A percentile compares a stretch with the other conserved stretches of the same genome.
Conservation (phyloP, 2,113 vertebrate species). For the Ptyas mucosa region DNA sequence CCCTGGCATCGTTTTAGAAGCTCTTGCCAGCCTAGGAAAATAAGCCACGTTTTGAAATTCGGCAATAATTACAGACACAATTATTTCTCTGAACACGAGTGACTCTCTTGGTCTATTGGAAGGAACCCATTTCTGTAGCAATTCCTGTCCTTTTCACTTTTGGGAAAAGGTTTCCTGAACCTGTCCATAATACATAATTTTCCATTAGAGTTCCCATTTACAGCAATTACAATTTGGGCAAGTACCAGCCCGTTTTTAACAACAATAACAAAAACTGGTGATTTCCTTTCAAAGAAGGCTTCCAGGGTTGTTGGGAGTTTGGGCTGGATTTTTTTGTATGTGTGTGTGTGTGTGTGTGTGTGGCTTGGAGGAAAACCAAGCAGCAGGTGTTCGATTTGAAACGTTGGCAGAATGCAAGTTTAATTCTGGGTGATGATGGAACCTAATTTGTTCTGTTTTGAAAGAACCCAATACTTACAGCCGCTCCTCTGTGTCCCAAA, state of each 20-base stretch:
- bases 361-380: not conserved
- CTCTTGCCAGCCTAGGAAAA: not conserved
- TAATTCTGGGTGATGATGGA: accelerated
- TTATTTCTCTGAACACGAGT: not conserved
- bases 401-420: accelerated
- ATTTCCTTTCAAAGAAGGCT: not conserved
- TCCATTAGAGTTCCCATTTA: not conserved
- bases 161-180: not conserved
- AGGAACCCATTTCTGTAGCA: not conserved
- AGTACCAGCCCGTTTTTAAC: not conserved
- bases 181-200: not conserved
- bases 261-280: too few relatives aligned
- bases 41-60: not conserved
- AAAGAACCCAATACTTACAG: constrained; percentile 74
- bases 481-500: constrained; percentile 84
- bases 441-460: accelerated
- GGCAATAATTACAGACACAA: not conserved
- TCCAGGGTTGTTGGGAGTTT: not conserved
- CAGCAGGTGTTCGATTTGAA: accelerated
- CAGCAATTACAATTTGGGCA: not conserved
- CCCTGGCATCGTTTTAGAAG: not conserved
- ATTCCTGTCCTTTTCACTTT: not conserved
- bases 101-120: not conserved
- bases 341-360: too few relatives aligned
- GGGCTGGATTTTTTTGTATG: not conserved